Percentiles rank a stretch among this genome's conserved stretches.
These are phyloP conservation scores for Apodemia zela DNA, from an alignment of 2,888 invertebrate genomes.

Conservation along the genomic window DNA sequence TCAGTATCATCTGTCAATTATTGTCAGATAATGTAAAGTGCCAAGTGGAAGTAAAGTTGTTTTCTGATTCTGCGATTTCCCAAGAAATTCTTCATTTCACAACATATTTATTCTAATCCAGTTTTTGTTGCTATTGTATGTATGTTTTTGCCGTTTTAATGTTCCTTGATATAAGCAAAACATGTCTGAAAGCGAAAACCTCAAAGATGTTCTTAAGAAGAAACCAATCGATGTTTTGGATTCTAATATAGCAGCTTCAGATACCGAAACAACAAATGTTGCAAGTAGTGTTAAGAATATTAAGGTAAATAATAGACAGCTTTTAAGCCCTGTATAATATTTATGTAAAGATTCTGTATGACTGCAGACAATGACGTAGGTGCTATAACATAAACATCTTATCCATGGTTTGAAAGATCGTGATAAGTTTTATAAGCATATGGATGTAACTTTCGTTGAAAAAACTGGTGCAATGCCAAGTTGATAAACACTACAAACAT, in stretches of 20 bases:
- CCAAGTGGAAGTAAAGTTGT: conserved; percentile 56
- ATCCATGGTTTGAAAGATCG: not conserved
- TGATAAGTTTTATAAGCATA: conserved; percentile 8
- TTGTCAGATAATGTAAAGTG: conserved; percentile 41
- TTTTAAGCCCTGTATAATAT: no score
- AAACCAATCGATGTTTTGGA: conserved; percentile 52
- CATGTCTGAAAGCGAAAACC: conserved; percentile 71
- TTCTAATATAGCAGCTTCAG: conserved; percentile 55
- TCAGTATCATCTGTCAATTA: conserved; percentile 32
- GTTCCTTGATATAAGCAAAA: conserved; percentile 55
- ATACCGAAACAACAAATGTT: conserved; percentile 52
- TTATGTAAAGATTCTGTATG: not conserved
- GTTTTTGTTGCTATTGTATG: not conserved
- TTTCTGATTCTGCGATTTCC: conserved; percentile 20
- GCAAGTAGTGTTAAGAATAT: conserved; percentile 59
- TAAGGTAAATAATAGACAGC: conserved; percentile 47
- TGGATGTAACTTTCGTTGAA: not conserved
- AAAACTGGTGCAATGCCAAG: no score
- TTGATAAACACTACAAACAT: no score
- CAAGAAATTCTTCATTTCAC: conserved; percentile 9
- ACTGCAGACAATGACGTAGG: not conserved
- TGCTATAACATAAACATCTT: conserved; percentile 5
- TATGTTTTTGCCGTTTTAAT: conserved; percentile 45
- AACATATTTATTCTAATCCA: conserved; percentile 1
- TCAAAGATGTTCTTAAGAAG: conserved; percentile 55